Percentiles rank a stretch among this genome's conserved stretches.
Conservation (phyloP, 23 tunicate species). For the Clavelina lepadiformis region DNA sequence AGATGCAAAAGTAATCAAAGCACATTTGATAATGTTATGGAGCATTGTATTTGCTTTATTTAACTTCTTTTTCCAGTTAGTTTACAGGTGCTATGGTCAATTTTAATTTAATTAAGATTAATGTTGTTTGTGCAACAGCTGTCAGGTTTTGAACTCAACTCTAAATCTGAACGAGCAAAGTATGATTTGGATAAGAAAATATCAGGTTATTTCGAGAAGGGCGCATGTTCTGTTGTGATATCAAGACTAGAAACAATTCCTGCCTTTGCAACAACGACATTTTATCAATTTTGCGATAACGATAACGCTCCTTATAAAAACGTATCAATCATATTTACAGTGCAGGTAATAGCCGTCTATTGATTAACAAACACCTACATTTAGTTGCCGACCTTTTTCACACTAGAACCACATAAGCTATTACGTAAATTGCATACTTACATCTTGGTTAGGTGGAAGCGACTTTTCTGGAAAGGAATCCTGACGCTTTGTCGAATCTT, state of each 20-base stretch:
- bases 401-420: too few species aligned
- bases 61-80: too few species aligned
- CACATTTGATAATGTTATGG: background rate
- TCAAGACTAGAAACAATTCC: constrained; percentile 48
- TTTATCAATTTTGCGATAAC: constrained; percentile 83
- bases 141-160: background rate
- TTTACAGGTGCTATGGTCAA: background rate
- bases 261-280: constrained; percentile 46
- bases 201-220: constrained; percentile 5
- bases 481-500: too few species aligned
- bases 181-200: constrained; percentile 30
- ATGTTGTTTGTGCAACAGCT: constrained; percentile 9
- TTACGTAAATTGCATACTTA: too few species aligned
- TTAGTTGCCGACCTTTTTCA: too few species aligned
- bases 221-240: constrained; percentile 55
- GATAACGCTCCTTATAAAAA: constrained; percentile 78
- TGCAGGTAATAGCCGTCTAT: constrained; percentile 74
- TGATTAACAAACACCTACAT: too few species aligned
- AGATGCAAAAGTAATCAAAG: too few species aligned
- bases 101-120: too few species aligned
- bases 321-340: constrained; percentile 48
- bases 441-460: too few species aligned
- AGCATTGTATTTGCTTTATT: too few species aligned
- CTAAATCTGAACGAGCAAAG: constrained; percentile 27
- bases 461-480: too few species aligned